Evolutionary conservation across 2,113 vertebrate species (phyloP).

Genomic region (Brevimyrus niger): DNA sequence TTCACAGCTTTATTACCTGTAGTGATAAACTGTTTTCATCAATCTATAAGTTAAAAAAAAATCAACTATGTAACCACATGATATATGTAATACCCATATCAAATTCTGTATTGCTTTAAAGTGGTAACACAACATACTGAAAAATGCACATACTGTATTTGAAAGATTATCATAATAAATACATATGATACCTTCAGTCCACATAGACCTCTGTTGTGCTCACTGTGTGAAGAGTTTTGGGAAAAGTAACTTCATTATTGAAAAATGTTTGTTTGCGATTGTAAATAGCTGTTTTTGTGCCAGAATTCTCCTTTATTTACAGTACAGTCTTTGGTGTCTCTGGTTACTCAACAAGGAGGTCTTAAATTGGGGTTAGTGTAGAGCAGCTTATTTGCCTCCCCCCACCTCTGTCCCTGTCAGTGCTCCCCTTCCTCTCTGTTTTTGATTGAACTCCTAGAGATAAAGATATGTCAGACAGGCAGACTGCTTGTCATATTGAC

Average conservation of each 20-base stretch:
- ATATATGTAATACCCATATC: too few relatives aligned
- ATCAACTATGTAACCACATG: too few relatives aligned
- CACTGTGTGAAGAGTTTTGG: background rate
- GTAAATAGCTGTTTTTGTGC: background rate
- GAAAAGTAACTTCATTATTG: background rate
- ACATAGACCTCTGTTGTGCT: background rate
- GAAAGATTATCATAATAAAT: too few relatives aligned
- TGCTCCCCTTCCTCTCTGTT: background rate
- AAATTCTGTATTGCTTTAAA: too few relatives aligned
- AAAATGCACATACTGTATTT: too few relatives aligned
- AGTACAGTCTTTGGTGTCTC: background rate
- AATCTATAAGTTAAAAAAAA: too few relatives aligned
- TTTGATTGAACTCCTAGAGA: background rate
- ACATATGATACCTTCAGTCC: background rate
- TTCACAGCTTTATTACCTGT: too few relatives aligned
- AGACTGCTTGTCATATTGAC: background rate
- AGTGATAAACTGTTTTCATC: too few relatives aligned
- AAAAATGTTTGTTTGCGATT: background rate
- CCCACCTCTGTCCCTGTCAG: background rate
- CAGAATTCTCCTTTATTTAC: background rate
- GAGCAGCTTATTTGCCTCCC: background rate
- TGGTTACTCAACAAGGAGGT: background rate
- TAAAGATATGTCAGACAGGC: background rate
- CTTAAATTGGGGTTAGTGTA: background rate
- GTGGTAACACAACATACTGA: too few relatives aligned